Base-by-base conservation (phyloP, 2,113 vertebrate species). In the Pampusana beccarii region DNA sequence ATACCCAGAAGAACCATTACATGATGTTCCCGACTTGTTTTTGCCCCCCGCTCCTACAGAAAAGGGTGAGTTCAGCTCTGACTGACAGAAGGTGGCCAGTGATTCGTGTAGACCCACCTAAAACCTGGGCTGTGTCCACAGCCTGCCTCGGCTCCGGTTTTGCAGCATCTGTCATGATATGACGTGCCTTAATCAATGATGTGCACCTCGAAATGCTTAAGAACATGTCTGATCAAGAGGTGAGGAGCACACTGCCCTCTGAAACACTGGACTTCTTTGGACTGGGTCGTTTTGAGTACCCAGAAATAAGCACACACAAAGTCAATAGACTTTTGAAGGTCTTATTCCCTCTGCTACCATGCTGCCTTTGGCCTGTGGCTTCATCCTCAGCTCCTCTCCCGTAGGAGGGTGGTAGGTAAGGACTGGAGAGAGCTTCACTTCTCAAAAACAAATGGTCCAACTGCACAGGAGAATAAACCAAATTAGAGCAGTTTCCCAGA, bases 161-260 rank as follows among this genome's bases (percentile, higher is more conserved):
- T 77, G 29, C 31, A 69, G 69, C 42, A 38, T 33, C 60, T 62
- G 0, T 23, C 0, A 1, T 75, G 88, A 31, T 17, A 1, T 5
- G 34, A 69, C 34, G 9, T 80, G 33, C 42, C 33, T 44, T 70
- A 12, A 48, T 74, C 28, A 48, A 5, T 42, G 16, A 24, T 46
- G 17, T 36, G 42, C 17, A 28, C 16, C 16, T 54, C 9, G 3
- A 33, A 65, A 66, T 28, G 7, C 16, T 46, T 56, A n/a, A 36
- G 28, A 88, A 54, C 0, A 2, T 21, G 13, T 26, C n/a, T 53
- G 42, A 53, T 14, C 0, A 9, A 46, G 51, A 79, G 34, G 24
- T 67, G 50, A 31, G 25, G 54, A 79, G 26, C 40, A 16, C 28
- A 11, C 10, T 7, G 2, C 18, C 75, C 40, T 71, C 25, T 60